Percentiles rank a stretch among this genome's conserved stretches.
Conservation (phyloP, 1,140 invertebrate species). For the Aricia agestis region DNA sequence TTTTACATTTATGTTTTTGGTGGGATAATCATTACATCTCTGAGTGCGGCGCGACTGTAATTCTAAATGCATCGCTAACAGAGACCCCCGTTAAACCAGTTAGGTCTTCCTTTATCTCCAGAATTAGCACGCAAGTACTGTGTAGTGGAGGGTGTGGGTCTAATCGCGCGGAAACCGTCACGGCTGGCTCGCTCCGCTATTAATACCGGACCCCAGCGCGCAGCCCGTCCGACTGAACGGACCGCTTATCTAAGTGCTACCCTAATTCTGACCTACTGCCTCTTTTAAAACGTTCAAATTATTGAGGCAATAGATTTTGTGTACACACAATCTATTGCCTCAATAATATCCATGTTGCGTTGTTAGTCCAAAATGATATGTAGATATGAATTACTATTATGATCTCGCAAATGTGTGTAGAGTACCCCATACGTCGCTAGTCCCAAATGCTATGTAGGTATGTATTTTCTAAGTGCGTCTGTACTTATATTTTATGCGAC, state of each 20-base stretch:
- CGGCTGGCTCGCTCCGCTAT: slow-evolving; percentile 29
- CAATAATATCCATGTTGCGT: no score
- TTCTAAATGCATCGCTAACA: no score
- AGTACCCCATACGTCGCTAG: no score
- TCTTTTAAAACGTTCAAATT: slow-evolving; percentile 9
- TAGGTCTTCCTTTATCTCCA: slow-evolving; percentile 2
- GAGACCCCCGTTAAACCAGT: not conserved
- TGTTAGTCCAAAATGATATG: no score
- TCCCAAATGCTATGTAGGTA: no score
- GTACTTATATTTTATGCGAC: no score
- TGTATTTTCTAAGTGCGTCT: no score
- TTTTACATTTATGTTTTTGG: no score
- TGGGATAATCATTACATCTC: not conserved
- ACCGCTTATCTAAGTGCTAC: slow-evolving; percentile 14
- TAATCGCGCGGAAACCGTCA: slow-evolving; percentile 26
- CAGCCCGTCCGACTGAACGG: slow-evolving; percentile 17
- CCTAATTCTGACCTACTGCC: slow-evolving; percentile 11
- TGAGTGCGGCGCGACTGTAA: not conserved
- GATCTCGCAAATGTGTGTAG: no score
- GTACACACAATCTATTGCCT: no score
- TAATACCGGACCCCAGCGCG: slow-evolving; percentile 20
- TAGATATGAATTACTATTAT: no score
- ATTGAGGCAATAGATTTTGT: not conserved
- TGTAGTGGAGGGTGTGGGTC: slow-evolving; percentile 5
- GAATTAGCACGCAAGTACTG: slow-evolving; percentile 10